These are phyloP conservation scores for Agapostemon virescens DNA, from an alignment of 2,888 invertebrate genomes.

Conservation along the genomic window DNA sequence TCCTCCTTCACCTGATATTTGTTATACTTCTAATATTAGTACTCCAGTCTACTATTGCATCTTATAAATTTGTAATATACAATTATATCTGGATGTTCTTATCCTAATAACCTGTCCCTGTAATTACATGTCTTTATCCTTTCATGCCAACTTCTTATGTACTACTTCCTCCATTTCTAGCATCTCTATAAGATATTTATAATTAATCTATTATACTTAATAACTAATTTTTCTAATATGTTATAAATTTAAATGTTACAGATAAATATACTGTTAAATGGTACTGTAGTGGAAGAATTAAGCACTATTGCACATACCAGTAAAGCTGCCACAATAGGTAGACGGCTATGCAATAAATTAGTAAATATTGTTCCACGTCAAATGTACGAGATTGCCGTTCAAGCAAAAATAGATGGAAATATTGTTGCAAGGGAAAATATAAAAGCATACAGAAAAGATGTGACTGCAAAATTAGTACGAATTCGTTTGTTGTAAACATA, in stretches of 20 bases:
- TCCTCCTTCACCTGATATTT: no score
- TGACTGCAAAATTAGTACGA: constrained; percentile 94
- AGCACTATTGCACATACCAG: constrained; percentile 89
- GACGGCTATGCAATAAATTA: constrained; percentile 87
- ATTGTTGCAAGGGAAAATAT: constrained; percentile 92
- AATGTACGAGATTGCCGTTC: constrained; percentile 88
- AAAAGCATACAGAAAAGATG: constrained; percentile 94
- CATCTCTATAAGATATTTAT: constrained; percentile 88
- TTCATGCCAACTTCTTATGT: no score
- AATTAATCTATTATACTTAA: constrained; percentile 2
- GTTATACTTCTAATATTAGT: no score
- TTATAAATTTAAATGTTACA: constrained; percentile 73
- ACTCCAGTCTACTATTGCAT: no score
- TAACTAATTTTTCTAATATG: constrained; percentile 5
- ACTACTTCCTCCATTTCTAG: no score
- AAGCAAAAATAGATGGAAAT: constrained; percentile 90
- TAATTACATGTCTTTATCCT: no score
- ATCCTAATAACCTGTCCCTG: no score
- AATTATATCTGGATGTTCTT: no score
- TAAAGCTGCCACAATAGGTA: constrained; percentile 85
- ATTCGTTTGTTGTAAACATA: constrained; percentile 16
- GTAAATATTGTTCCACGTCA: constrained; percentile 94
- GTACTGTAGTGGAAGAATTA: constrained; percentile 90
- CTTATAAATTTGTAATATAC: no score
- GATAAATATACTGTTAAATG: constrained; percentile 91